A percentile compares a stretch with the other conserved stretches of the same genome.
phyloP scores from a whole-genome alignment of 2,888 invertebrate species.

The Rhingia campestris region DNA sequence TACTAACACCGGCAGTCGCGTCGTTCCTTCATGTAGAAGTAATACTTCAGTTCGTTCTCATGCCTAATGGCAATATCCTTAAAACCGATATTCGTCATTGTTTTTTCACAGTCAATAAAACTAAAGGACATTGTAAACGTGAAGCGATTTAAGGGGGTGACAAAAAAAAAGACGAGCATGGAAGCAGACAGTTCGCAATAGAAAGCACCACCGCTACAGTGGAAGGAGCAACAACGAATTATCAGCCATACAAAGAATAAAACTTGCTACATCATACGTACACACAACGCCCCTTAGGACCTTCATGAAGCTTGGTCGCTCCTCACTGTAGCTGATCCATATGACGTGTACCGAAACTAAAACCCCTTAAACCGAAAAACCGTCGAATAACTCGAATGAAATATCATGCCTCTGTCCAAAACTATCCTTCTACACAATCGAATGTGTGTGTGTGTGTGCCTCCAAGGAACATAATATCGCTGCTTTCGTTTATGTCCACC shows the following conservation, averaged over 20 bases:
- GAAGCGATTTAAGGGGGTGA: constrained; percentile 55
- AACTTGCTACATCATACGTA: constrained; percentile 43
- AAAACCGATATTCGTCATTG: constrained; percentile 70
- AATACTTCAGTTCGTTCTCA: constrained; percentile 49
- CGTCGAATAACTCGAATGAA: constrained; percentile 58
- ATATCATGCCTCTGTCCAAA: constrained; percentile 47
- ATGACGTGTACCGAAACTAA: constrained; percentile 32
- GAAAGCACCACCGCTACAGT: background rate
- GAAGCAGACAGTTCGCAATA: background rate
- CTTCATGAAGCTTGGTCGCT: constrained; percentile 28
- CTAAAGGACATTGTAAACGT: constrained; percentile 73
- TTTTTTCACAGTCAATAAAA: constrained; percentile 74
- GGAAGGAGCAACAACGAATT: constrained; percentile 28
- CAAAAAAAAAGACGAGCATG: constrained; percentile 5
- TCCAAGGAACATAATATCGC: constrained; percentile 38
- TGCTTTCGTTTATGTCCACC: constrained; percentile 8
- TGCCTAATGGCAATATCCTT: constrained; percentile 58
- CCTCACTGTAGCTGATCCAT: constrained; percentile 23
- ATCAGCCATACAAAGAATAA: constrained; percentile 34
- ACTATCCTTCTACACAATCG: constrained; percentile 5
- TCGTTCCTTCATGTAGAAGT: constrained; percentile 51
- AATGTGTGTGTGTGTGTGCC: constrained; percentile 25
- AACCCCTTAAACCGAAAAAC: constrained; percentile 59
- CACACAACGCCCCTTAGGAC: constrained; percentile 47
- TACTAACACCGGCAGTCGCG: constrained; percentile 15